Evolutionary conservation across 2,888 invertebrate genomes (phyloP).

Genomic region (Rhagonycha fulva): DNA sequence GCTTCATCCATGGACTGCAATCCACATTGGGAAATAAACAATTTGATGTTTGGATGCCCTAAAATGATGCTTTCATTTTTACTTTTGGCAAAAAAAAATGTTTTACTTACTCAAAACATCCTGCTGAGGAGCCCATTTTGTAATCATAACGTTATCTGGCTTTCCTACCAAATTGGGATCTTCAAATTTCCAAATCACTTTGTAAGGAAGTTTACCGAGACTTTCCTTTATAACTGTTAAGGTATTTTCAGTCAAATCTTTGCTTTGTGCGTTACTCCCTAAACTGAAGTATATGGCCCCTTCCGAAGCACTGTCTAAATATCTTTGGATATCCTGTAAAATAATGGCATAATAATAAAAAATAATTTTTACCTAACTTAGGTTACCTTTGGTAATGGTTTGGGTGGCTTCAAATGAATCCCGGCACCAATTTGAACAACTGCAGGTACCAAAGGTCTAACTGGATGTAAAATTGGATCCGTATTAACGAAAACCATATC

Average conservation of each 20-base stretch:
- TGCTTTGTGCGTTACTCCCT: conserved; percentile 6
- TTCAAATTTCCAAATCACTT: conserved; percentile 56
- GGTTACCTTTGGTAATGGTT: not conserved
- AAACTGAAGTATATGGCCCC: conserved; percentile 33
- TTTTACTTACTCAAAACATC: conserved; percentile 46
- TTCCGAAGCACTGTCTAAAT: conserved; percentile 1
- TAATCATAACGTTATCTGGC: conserved; percentile 50
- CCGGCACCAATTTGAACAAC: not conserved
- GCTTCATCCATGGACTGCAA: not conserved
- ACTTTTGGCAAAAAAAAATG: not conserved
- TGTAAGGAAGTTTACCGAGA: conserved; percentile 52
- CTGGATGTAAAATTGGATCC: conserved; percentile 35
- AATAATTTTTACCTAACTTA: no score
- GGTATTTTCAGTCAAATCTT: conserved; percentile 35
- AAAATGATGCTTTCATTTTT: not conserved
- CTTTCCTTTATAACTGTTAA: conserved; percentile 44
- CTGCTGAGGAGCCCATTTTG: conserved; percentile 54
- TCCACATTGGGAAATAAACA: not conserved
- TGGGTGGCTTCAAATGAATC: not conserved
- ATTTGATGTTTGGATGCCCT: not conserved
- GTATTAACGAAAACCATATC: conserved; percentile 32
- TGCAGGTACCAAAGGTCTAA: not conserved
- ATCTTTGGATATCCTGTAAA: no score
- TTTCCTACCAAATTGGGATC: conserved; percentile 38
- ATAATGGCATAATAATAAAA: no score